Conservation (phyloP, 2,797 vertebrate genomes). For the Furcifer pardalis region DNA sequence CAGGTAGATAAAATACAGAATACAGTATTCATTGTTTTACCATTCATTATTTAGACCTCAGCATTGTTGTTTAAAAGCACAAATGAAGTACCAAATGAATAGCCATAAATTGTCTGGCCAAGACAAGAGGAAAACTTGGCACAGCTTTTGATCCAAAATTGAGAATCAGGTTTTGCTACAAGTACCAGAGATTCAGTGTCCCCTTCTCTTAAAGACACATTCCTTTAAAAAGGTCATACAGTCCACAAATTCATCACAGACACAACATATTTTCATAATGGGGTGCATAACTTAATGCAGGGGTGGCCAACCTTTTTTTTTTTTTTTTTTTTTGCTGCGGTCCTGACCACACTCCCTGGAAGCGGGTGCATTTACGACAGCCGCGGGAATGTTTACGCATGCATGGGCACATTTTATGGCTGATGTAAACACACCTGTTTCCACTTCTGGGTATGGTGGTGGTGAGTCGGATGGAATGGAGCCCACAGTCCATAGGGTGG, state of each 20-base stretch:
- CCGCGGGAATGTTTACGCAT: too few relatives aligned
- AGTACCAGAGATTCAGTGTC: fast-evolving
- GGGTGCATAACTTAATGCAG: slow-evolving; percentile 28
- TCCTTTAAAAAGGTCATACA: neutral
- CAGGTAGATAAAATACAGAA: slow-evolving; percentile 32
- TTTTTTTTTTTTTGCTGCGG: too few relatives aligned
- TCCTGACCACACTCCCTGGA: too few relatives aligned
- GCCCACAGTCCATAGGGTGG: too few relatives aligned
- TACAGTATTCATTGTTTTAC: fast-evolving
- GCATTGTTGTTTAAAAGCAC: neutral
- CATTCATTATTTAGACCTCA: fast-evolving
- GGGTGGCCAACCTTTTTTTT: neutral
- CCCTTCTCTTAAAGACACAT: neutral
- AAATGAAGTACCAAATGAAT: neutral
- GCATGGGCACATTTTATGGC: too few relatives aligned
- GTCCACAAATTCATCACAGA: neutral
- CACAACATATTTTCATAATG: slow-evolving; percentile 7
- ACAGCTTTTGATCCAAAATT: fast-evolving
- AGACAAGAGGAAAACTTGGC: neutral
- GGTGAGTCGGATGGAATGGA: too few relatives aligned
- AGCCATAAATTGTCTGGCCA: neutral
- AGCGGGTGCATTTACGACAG: too few relatives aligned
- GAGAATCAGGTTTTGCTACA: neutral
- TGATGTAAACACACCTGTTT: too few relatives aligned
- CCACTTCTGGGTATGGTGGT: too few relatives aligned